These are phyloP conservation scores for Amazona guildingii DNA, from an alignment of 2,113 vertebrate species.

Conservation along the genomic window DNA sequence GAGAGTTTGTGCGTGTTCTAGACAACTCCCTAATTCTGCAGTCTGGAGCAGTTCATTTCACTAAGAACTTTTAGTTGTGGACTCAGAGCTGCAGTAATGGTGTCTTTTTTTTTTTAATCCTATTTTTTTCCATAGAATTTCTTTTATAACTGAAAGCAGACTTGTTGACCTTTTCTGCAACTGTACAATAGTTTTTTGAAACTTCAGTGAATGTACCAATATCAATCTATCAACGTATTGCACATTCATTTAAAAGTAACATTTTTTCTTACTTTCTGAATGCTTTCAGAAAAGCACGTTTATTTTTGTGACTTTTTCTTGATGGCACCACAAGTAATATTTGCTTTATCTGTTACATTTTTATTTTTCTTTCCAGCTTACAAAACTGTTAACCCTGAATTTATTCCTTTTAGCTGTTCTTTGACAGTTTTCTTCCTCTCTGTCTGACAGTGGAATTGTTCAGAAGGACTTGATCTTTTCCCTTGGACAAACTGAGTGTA, in stretches of 20 bases:
- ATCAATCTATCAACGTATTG: neutral
- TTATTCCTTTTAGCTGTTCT: neutral
- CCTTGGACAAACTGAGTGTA: conserved; percentile 89
- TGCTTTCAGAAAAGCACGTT: neutral
- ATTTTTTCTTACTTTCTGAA: neutral
- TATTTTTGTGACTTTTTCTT: neutral
- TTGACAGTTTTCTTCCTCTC: neutral
- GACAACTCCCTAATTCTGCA: neutral
- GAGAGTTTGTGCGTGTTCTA: neutral
- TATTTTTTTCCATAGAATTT: neutral
- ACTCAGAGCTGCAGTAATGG: neutral
- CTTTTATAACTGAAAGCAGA: neutral
- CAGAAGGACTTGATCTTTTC: conserved; percentile 91
- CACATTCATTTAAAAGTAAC: neutral
- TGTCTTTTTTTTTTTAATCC: neutral
- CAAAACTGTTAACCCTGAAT: neutral
- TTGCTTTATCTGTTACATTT: neutral
- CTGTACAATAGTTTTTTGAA: neutral
- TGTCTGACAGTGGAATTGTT: conserved; percentile 86
- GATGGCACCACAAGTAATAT: neutral
- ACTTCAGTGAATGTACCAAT: neutral
- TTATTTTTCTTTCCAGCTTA: neutral
- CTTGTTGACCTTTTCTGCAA: neutral
- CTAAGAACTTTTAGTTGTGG: neutral
- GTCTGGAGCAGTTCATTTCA: neutral